phyloP scores from a whole-genome alignment of 2,888 invertebrate genomes.

The Dryobota labecula region DNA sequence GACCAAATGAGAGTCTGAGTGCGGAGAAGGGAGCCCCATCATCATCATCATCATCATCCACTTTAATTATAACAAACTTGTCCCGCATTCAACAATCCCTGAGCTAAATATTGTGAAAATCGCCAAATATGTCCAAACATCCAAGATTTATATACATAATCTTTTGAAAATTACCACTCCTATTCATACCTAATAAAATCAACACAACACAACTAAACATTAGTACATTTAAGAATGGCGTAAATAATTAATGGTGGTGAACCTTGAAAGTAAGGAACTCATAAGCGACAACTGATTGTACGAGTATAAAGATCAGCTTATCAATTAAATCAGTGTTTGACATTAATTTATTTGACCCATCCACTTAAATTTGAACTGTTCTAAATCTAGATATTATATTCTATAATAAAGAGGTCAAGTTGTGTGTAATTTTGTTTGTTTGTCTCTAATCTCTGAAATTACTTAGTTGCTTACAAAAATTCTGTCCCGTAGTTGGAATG shows the following conservation, averaged over 20 bases:
- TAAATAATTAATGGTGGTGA: neutral
- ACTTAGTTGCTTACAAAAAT: neutral
- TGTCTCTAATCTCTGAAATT: neutral
- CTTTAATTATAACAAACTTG: neutral
- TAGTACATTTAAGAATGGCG: neutral
- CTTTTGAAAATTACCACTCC: neutral
- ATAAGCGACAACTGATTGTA: conserved; percentile 5
- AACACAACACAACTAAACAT: neutral
- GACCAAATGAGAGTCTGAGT: too few species aligned
- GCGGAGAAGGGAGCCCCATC: too few species aligned
- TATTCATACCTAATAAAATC: neutral
- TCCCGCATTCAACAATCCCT: neutral
- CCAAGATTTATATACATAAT: neutral
- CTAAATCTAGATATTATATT: neutral
- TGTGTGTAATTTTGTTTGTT: neutral
- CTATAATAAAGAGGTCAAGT: neutral
- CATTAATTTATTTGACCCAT: conserved; percentile 23
- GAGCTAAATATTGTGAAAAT: neutral
- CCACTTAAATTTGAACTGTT: neutral
- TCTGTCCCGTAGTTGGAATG: too few species aligned
- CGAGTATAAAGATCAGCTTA: neutral
- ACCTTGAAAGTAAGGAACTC: conserved; percentile 4
- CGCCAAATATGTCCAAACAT: neutral
- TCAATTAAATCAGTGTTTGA: conserved; percentile 14
- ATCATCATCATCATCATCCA: too few species aligned